These are phyloP conservation scores for Trichogramma pretiosum DNA, from an alignment of 1,140 invertebrate species.

Conservation along the genomic window DNA sequence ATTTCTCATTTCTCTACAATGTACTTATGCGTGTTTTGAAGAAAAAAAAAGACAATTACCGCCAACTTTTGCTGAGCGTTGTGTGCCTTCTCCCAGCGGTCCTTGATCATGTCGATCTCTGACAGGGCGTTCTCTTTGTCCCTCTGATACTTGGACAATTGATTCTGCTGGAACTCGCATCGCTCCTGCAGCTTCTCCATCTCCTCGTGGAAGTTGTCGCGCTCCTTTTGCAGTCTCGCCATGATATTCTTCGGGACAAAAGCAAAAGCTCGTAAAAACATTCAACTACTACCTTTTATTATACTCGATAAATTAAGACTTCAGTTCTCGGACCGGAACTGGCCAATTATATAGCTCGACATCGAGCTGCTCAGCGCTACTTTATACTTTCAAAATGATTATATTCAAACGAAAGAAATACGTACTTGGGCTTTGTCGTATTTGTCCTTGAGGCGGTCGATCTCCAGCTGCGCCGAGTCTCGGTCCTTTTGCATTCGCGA, in stretches of 20 bases:
- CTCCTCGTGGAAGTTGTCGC: constrained; percentile 71
- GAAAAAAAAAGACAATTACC: constrained; percentile 43
- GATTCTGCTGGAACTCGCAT: constrained; percentile 67
- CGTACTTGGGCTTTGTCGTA: constrained; percentile 79
- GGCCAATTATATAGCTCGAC: too few species aligned
- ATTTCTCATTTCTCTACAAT: neutral
- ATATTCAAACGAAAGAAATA: neutral
- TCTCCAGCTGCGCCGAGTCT: constrained; percentile 73
- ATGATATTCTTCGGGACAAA: constrained; percentile 49
- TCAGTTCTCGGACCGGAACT: neutral
- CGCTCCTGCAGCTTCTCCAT: constrained; percentile 72
- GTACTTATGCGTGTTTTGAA: neutral
- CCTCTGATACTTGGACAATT: constrained; percentile 71
- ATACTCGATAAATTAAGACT: neutral
- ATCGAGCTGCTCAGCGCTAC: too few species aligned
- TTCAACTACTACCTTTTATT: neutral
- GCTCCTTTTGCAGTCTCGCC: constrained; percentile 76
- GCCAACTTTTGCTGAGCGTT: constrained; percentile 73
- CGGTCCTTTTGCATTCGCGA: constrained; percentile 81
- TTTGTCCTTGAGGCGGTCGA: constrained; percentile 79
- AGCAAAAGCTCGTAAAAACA: constrained; percentile 11
- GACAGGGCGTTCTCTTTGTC: constrained; percentile 75
- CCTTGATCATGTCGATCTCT: constrained; percentile 77
- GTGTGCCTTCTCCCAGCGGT: constrained; percentile 80
- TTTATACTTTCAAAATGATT: too few species aligned